phyloP scores from a whole-genome alignment of 2,888 invertebrate genomes.

The Sarcophaga carnaria region DNA sequence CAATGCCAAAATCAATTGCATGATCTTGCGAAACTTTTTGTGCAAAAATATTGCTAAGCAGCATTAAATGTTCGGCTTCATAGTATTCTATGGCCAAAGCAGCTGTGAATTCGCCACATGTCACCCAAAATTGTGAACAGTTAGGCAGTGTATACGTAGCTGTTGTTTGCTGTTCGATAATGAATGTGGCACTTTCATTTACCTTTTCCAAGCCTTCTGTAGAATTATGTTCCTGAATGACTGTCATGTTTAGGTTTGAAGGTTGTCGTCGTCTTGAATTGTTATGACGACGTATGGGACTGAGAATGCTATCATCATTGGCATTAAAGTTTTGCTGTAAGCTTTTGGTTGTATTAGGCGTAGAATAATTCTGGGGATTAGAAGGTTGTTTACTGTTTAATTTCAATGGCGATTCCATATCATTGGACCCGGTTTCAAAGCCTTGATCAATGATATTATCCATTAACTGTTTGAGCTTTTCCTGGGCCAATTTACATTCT shows the following conservation, averaged over 20 bases:
- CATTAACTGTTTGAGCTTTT: slow-evolving; percentile 41
- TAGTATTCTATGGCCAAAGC: slow-evolving; percentile 75
- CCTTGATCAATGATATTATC: slow-evolving; percentile 78
- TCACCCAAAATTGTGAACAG: slow-evolving; percentile 77
- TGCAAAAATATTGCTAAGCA: slow-evolving; percentile 76
- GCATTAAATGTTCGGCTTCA: slow-evolving; percentile 73
- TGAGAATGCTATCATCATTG: slow-evolving; percentile 65
- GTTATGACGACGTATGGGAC: slow-evolving; percentile 69
- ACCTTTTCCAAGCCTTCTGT: slow-evolving; percentile 68
- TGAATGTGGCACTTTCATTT: slow-evolving; percentile 70
- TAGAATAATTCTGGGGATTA: slow-evolving; percentile 33
- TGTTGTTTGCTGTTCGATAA: slow-evolving; percentile 71
- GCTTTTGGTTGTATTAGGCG: slow-evolving; percentile 57
- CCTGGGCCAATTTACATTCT: slow-evolving; percentile 3
- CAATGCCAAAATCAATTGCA: slow-evolving; percentile 78
- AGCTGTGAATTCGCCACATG: slow-evolving; percentile 75
- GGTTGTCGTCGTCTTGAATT: slow-evolving; percentile 42
- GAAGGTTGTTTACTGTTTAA: slow-evolving; percentile 18
- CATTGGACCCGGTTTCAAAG: slow-evolving; percentile 79
- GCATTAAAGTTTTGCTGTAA: slow-evolving; percentile 68
- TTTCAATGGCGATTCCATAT: slow-evolving; percentile 76
- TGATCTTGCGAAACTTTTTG: slow-evolving; percentile 76
- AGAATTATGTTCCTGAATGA: slow-evolving; percentile 76
- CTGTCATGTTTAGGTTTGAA: slow-evolving; percentile 75
- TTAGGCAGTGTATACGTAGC: slow-evolving; percentile 45